Conservation (phyloP, 2,797 vertebrate genomes). For the Fringilla coelebs region DNA sequence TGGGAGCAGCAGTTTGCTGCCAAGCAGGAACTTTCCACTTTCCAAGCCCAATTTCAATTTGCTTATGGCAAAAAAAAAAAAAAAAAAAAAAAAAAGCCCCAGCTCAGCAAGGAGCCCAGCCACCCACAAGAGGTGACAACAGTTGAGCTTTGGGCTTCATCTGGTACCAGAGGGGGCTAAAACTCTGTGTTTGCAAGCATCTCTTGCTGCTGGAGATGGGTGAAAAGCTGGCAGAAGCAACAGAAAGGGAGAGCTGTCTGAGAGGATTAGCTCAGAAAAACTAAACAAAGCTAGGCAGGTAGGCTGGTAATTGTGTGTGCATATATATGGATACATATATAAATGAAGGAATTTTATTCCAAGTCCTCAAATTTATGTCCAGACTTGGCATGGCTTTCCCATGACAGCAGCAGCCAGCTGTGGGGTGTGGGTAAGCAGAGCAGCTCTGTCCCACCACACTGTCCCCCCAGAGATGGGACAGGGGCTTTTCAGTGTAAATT, state of each 20-base stretch:
- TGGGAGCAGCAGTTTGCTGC: not conserved
- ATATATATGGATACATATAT: rapidly evolving
- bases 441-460: not conserved
- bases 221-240: not conserved
- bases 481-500: not conserved
- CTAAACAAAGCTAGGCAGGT: not conserved
- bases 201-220: not conserved
- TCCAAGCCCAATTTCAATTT: not conserved
- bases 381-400: not conserved
- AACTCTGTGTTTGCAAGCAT: not conserved
- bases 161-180: not conserved
- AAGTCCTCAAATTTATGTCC: not conserved
- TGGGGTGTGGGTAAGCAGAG: not conserved
- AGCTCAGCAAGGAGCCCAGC: not conserved
- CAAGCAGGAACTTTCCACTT: slow-evolving; percentile 9
- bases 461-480: not conserved
- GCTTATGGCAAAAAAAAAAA: not conserved
- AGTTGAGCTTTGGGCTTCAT: not conserved
- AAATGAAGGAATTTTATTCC: not conserved
- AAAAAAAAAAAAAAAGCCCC: not conserved
- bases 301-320: not conserved
- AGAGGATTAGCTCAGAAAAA: not conserved
- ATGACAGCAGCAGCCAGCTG: not conserved
- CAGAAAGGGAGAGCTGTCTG: not conserved
- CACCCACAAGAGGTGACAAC: not conserved